phyloP scores from a whole-genome alignment of 2,797 vertebrate genomes.

The Dipus sagitta region DNA sequence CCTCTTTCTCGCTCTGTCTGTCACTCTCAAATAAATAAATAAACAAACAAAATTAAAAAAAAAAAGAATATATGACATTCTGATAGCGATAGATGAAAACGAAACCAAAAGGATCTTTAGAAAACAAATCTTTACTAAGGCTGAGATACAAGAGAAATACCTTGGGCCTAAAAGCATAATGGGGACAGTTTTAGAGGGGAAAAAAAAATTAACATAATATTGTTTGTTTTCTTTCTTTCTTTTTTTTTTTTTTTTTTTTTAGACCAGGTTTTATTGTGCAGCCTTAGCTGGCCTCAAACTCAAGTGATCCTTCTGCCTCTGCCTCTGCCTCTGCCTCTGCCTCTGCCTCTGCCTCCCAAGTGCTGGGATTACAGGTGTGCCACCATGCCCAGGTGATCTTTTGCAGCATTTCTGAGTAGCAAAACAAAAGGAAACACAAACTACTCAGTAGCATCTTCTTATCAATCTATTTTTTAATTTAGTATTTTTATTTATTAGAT shows the following conservation, averaged over 20 bases:
- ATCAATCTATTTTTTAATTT: neutral
- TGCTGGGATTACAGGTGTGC: neutral
- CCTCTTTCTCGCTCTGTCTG: too few relatives aligned
- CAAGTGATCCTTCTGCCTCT: neutral
- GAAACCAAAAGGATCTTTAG: neutral
- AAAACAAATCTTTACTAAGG: slow-evolving; percentile 37
- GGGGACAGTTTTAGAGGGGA: neutral
- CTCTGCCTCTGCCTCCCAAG: neutral
- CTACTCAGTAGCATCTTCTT: neutral
- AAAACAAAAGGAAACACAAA: slow-evolving; percentile 31
- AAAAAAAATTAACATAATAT: too few relatives aligned
- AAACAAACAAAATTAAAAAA: too few relatives aligned
- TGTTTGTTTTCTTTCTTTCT: too few relatives aligned
- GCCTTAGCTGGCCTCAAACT: neutral
- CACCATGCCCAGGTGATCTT: neutral
- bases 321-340: neutral
- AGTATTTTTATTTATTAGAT: too few relatives aligned
- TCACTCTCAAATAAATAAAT: too few relatives aligned
- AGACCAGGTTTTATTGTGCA: neutral
- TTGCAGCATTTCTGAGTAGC: neutral
- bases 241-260: neutral
- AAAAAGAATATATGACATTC: neutral
- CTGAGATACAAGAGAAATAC: neutral
- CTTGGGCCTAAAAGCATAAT: neutral
- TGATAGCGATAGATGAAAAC: neutral